Evolutionary conservation across 1,140 invertebrate genomes (phyloP), one percentile per base, ranked within the genome.

Genomic region (Cherax quadricarinatus): DNA sequence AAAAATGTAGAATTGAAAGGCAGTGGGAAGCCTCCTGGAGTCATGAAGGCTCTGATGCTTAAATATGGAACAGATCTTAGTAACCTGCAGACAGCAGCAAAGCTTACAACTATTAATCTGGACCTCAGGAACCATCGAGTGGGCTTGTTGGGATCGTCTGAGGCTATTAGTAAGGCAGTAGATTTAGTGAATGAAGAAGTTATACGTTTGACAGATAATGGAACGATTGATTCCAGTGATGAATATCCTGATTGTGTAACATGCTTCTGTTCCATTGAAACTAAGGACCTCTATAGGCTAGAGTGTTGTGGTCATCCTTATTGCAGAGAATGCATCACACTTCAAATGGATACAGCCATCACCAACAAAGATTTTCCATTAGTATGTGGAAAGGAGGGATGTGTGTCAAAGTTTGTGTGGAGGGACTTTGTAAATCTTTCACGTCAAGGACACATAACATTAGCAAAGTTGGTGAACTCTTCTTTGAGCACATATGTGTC

Each of bases 381-480:
- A 41, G 21, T 57, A 53, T 88, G 86, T 81, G 86, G n/a, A 53
- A 30, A 88, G 3, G 86, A 88, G 24, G 53, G 41, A 21, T 88
- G 86, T 48, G 16, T 24, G 12, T 53, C n/a, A 49, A 14, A 57
- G 6, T 80, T 88, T 30, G 75, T 62, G 0, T 88, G 86, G 86
- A 53, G 86, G 57, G 86, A 88, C 49, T 88, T 88, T 80, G 51
- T 88, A 49, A 88, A 88, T 62, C 78, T 88, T 12, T 88, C 86
- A 12, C 86, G 86, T 41, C 7, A 41, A n/a, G 86, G 86, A 30
- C 78, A 41, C 16, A 41, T 81, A 3, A 48, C 86, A 24, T 14
- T 88, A 10, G n/a, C 75, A 4, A 79, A n/a, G 7, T 57, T 88
- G n/a, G 86, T 88, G 75, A 41, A 41, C 3, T 75, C 86, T 7